These are phyloP conservation scores for Teleogryllus occipitalis DNA, from an alignment of 1,140 invertebrate genomes.

Conservation along the genomic window DNA sequence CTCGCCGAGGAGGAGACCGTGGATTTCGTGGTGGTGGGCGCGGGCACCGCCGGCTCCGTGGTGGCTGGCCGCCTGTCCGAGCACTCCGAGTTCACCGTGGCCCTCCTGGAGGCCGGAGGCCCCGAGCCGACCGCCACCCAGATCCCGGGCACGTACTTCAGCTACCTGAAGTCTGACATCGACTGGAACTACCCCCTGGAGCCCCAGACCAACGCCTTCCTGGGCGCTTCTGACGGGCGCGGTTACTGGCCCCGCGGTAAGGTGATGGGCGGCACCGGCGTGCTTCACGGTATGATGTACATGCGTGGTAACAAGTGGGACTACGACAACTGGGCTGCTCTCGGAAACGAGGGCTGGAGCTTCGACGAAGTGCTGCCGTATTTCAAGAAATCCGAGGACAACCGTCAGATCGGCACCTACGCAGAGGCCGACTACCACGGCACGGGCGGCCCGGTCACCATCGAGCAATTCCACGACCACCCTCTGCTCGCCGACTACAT, in stretches of 20 bases:
- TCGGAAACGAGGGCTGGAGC: slow-evolving; percentile 50
- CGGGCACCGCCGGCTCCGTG: slow-evolving; percentile 22
- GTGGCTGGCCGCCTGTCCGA: slow-evolving; percentile 23
- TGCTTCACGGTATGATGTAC: slow-evolving; percentile 55
- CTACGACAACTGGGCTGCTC: slow-evolving; percentile 50
- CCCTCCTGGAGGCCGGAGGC: slow-evolving; percentile 24
- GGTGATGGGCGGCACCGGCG: slow-evolving; percentile 33
- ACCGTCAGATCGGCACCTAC: neutral
- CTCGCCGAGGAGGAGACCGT: neutral
- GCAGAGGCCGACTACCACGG: slow-evolving; percentile 22
- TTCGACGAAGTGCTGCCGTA: slow-evolving; percentile 47
- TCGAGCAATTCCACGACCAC: slow-evolving; percentile 15
- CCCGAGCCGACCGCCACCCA: slow-evolving; percentile 22
- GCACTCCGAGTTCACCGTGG: slow-evolving; percentile 15
- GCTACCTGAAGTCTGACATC: slow-evolving; percentile 18
- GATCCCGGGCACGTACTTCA: slow-evolving; percentile 21
- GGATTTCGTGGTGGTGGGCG: slow-evolving; percentile 23
- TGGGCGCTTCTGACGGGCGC: slow-evolving; percentile 28
- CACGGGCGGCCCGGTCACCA: slow-evolving; percentile 22
- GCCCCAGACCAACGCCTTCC: slow-evolving; percentile 42
- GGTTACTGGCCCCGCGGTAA: slow-evolving; percentile 40
- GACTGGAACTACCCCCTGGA: slow-evolving; percentile 33
- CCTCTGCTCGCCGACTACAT: slow-evolving; percentile 13
- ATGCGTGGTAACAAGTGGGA: slow-evolving; percentile 48
- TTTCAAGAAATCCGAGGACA: slow-evolving; percentile 38